These are phyloP conservation scores for Callipepla squamata DNA, from an alignment of 2,113 vertebrate genomes.

Conservation along the genomic window DNA sequence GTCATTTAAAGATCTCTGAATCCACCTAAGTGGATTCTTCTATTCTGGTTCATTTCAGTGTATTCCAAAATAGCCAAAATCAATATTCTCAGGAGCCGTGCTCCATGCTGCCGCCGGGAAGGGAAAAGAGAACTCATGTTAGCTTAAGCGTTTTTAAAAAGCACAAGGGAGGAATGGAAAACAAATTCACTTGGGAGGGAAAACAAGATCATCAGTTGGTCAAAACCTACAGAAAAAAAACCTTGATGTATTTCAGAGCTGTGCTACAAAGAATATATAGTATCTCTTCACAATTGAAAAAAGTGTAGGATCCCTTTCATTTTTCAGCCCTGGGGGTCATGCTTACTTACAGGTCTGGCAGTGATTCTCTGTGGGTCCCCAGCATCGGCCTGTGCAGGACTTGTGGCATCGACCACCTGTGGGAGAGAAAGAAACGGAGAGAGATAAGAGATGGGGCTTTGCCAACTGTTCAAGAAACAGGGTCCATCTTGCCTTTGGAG, in stretches of 20 bases:
- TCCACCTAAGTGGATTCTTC: not conserved
- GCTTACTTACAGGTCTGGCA: conserved; percentile 93
- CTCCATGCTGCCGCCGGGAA: not conserved
- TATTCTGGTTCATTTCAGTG: not conserved
- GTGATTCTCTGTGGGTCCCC: conserved; percentile 92
- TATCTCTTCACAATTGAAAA: not conserved
- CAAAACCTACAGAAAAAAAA: fast-evolving
- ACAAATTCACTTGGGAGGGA: not conserved
- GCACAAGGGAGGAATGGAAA: not conserved
- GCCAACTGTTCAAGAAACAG: not conserved
- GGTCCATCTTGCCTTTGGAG: not conserved
- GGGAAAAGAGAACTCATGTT: not conserved
- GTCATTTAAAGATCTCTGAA: not conserved
- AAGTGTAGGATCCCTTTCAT: not conserved
- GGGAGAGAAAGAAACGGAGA: conserved; percentile 20
- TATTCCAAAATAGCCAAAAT: not conserved
- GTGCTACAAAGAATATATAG: not conserved
- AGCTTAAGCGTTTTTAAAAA: not conserved
- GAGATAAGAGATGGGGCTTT: not conserved
- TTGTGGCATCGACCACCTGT: conserved; percentile 93
- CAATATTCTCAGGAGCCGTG: not conserved
- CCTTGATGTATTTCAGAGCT: not conserved
- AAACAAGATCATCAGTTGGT: not conserved
- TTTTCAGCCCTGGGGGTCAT: not conserved
- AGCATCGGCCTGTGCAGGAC: conserved; percentile 93